phyloP scores from a whole-genome alignment of 2,113 vertebrate species.

The Rattus norvegicus region GRCr8 NC_086039.1:79378501-79379000 shows the following conservation, averaged over 20 bases:
- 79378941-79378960: not conserved
- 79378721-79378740: not conserved
- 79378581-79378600: not conserved
- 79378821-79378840: not conserved
- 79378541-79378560: not conserved
- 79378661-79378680: too few relatives aligned
- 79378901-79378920: not conserved
- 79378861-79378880: not conserved
- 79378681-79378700: not conserved
- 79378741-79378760: not conserved
- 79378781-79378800: not conserved
- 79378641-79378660: not conserved
- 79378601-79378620: not conserved
- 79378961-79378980: not conserved
- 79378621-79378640: not conserved
- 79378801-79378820: not conserved
- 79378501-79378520: not conserved
- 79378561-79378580: too few relatives aligned
- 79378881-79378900: not conserved
- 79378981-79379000: not conserved
- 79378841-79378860: not conserved
- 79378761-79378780: not conserved
- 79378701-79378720: too few relatives aligned
- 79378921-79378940: not conserved
- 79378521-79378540: not conserved